Base-by-base conservation (phyloP, 1,140 invertebrate species). In the Bombus picipes region DNA sequence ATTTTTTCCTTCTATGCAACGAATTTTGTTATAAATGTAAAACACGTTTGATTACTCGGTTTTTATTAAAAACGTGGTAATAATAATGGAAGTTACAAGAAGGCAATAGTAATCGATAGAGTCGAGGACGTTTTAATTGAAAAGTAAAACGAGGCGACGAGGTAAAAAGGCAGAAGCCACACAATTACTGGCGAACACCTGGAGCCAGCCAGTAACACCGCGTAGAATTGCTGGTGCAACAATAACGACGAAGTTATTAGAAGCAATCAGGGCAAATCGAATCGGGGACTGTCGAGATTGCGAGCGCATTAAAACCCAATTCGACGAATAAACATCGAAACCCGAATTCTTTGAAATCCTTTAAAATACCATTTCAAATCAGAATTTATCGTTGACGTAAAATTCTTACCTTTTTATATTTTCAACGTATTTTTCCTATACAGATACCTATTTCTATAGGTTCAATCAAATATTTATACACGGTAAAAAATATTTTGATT, bases 261-360 rank as follows among this genome's bases (percentile, higher is more conserved):
- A 37, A 70, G 68, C 68, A 70, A 70, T 70, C 68, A 22, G 68
- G 34, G 22, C 34, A 70, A 70, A 70, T 70, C 68, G 68, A 70
- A 37, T 39, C 34, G 34, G 25, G 3, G 3, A 70, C 22, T 22
- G 22, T 39, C 3, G 68, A 70, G 68, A 70, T 22, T 25, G 22
- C 18, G 9, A 39, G 37, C 8, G 34, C 10, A 70, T 37, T 25
- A 70, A 70, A 68, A 68, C 32, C 5, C 65, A 0, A 34, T 1
- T 66, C 32, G 15, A 68, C 6, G 15, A 68, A 18, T 13, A 34
- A 68, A 68, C n/a, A 1, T 68, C 2, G 2, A 22, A 34, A 32
- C 18, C 18, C 65, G 47, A 68, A 34, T 68, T 22, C 13, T 8
- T 9, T 0, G 18, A 18, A 22, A 32, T 13, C 2, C 13, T 32